Base-by-base conservation (phyloP, 1,140 invertebrate genomes). In the Penaeus chinensis region DNA sequence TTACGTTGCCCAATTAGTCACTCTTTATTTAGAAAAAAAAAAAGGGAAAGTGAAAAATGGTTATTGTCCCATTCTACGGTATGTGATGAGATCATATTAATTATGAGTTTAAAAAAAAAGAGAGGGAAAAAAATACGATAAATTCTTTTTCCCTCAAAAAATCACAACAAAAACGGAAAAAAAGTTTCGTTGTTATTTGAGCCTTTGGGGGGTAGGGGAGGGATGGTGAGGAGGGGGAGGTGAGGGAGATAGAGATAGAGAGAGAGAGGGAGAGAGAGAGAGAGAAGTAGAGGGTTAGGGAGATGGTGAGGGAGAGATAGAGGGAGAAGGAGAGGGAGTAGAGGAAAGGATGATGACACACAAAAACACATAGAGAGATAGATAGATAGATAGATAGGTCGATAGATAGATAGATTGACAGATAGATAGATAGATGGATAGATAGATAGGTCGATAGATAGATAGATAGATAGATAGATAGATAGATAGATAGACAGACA, bases 201-300 rank as follows among this genome's bases (percentile, higher is more conserved):
- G 20, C 13, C 32, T n/a, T 24, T 24, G n/a, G n/a, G 66, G 54
- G 54, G 47, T 0, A 16, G 54, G 16, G 11, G 54, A 13, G 3
- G 74, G 54, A 27, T 24, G 74, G 54, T 37, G 18, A 13, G 54
- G 74, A 77, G 74, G 74, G 27, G 54, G 32, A 42, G 74, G 27
- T 4, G 54, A 54, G 27, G 74, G 27, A 54, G 54, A 54, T 16
- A 27, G 18, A 54, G 54, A 54, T 22, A 54, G 54, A n/a, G n/a
- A n/a, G 54, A 54, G 37, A 54, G 54, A 54, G 54, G 20, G 24
- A 65, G 81, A 82, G 81, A 69, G 84, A 85, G 76, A 54, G 65
- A 83, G 65, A 82, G 80, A 82, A 24, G 37, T 62, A 66, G 81
- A 82, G 63, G 37, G 80, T 32, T 1, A 32, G 61, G 61, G 54